Conservation (phyloP, 2,797 vertebrate species). For the Lycodopsis pacificus region DNA sequence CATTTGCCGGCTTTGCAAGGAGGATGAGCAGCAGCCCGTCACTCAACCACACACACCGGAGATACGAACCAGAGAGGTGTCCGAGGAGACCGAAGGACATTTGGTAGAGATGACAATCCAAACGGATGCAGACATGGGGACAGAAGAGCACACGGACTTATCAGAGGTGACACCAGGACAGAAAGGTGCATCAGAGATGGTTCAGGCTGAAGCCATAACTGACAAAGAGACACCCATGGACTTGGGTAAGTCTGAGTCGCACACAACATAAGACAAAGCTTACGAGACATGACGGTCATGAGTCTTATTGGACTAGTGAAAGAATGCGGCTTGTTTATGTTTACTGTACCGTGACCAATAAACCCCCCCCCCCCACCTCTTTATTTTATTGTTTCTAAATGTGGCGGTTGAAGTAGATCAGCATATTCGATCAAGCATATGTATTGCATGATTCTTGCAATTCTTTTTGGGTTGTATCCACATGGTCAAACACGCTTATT, state of each 20-base stretch:
- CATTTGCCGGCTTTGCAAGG: slow-evolving; percentile 83
- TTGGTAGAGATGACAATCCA: slow-evolving; percentile 69
- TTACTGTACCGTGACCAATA: background rate
- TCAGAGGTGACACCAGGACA: slow-evolving; percentile 51
- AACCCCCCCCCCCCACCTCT: background rate
- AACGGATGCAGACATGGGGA: slow-evolving; percentile 54
- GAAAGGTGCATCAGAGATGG: slow-evolving; percentile 33
- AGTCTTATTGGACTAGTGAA: background rate
- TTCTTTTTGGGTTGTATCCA: background rate
- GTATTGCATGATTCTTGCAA: background rate
- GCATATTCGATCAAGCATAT: background rate
- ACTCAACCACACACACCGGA: slow-evolving; percentile 54
- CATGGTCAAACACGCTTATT: background rate
- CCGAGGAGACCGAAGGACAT: slow-evolving; percentile 60
- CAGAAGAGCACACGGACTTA: slow-evolving; percentile 48
- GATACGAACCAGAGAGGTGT: slow-evolving; percentile 52
- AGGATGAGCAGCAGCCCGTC: slow-evolving; percentile 69
- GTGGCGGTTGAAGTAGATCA: background rate
- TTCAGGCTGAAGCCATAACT: slow-evolving; percentile 29
- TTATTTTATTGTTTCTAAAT: slow-evolving; percentile 1
- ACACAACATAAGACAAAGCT: background rate
- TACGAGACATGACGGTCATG: background rate
- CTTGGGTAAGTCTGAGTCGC: slow-evolving; percentile 70
- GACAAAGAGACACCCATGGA: slow-evolving; percentile 76
- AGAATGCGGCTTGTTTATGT: slow-evolving; percentile 12